Percentiles rank a stretch among this genome's conserved stretches.
phyloP scores from a whole-genome alignment of 2,113 vertebrate species.

The Scomber scombrus region DNA sequence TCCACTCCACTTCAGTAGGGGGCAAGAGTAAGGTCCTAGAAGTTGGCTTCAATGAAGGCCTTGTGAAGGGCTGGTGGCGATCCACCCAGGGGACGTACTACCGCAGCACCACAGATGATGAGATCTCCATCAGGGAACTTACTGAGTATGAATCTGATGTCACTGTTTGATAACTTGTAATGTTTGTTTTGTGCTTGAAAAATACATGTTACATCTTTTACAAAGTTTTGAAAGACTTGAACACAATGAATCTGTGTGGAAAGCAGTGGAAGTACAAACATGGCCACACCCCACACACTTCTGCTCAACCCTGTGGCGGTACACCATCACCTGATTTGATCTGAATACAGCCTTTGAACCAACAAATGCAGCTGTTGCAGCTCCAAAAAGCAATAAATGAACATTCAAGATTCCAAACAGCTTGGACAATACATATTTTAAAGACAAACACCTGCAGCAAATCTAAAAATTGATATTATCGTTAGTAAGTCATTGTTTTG shows the following conservation, averaged over 20 bases:
- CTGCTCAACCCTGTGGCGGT: no score
- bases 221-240: no score
- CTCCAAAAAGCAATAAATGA: no score
- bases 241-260: no score
- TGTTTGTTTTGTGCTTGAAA: background rate
- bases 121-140: slow-evolving; percentile 86
- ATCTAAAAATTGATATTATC: no score
- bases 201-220: background rate
- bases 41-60: slow-evolving; percentile 90
- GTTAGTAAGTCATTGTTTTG: no score
- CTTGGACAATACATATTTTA: no score
- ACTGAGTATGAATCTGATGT: slow-evolving; percentile 83
- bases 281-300: no score
- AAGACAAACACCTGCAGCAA: no score
- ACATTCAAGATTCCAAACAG: no score
- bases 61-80: slow-evolving; percentile 81
- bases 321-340: no score
- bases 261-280: no score
- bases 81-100: slow-evolving; percentile 82
- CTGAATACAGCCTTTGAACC: background rate
- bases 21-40: slow-evolving; percentile 72
- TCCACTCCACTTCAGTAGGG: slow-evolving; percentile 84
- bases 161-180: background rate
- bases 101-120: slow-evolving; percentile 82
- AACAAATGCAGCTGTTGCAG: background rate